Percentiles rank a stretch among this genome's conserved stretches.
Evolutionary conservation across 1,140 invertebrate genomes (phyloP).

Genomic region (Eciton burchellii): DNA sequence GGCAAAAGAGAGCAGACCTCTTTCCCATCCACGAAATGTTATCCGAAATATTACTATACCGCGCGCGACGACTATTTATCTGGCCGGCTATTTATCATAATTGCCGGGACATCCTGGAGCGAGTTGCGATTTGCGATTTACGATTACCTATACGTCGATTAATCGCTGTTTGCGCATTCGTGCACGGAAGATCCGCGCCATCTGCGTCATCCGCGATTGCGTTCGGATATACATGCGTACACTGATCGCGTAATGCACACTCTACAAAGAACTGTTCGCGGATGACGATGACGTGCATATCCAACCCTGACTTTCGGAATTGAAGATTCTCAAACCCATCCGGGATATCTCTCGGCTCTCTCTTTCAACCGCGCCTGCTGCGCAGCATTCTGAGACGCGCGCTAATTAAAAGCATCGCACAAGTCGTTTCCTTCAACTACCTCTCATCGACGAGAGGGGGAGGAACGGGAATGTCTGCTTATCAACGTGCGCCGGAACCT

Average conservation of each 20-base stretch:
- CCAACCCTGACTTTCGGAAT: too few species aligned
- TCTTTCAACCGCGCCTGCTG: too few species aligned
- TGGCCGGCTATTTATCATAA: constrained; percentile 1
- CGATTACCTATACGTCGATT: constrained; percentile 27
- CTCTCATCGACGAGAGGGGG: not conserved
- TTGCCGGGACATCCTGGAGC: constrained; percentile 2
- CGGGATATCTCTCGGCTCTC: too few species aligned
- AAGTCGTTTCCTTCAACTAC: not conserved
- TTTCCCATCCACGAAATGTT: constrained; percentile 40
- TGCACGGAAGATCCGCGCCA: constrained; percentile 3
- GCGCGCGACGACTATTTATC: constrained; percentile 12
- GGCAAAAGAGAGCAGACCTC: not conserved
- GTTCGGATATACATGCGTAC: too few species aligned
- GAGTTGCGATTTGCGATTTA: constrained; percentile 22
- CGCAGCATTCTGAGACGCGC: too few species aligned
- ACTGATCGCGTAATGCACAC: constrained; percentile 3
- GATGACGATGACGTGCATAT: constrained; percentile 21
- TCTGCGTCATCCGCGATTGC: too few species aligned
- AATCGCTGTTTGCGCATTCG: constrained; percentile 27
- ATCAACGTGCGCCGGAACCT: constrained; percentile 38
- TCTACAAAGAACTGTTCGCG: constrained; percentile 26
- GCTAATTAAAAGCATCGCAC: not conserved
- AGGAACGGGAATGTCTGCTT: constrained; percentile 30
- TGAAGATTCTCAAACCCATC: too few species aligned
- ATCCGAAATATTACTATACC: not conserved